A percentile compares a stretch with the other conserved stretches of the same genome.
Conservation (phyloP, 1,140 invertebrate genomes). For the Heliconius melpomene region DNA sequence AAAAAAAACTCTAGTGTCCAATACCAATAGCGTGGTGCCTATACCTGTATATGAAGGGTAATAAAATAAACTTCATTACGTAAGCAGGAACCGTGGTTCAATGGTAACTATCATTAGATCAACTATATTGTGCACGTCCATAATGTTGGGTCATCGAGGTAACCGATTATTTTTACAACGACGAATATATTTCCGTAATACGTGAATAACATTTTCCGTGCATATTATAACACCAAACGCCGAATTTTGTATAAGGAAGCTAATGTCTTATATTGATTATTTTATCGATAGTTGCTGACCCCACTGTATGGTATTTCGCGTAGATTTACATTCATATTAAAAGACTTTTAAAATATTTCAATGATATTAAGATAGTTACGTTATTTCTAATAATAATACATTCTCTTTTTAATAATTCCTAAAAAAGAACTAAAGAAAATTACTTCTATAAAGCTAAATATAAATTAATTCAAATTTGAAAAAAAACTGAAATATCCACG, state of each 20-base stretch:
- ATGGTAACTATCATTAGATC: background rate
- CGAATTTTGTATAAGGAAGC: background rate
- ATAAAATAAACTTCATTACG: background rate
- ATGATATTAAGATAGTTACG: background rate
- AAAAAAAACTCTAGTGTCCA: too few relatives aligned
- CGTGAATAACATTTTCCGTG: background rate
- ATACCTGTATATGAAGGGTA: background rate
- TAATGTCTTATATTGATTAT: background rate
- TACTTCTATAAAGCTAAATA: too few relatives aligned
- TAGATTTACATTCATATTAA: background rate
- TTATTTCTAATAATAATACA: too few relatives aligned
- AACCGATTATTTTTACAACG: background rate
- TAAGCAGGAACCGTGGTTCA: slow-evolving; percentile 12
- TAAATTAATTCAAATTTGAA: too few relatives aligned
- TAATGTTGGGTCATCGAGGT: background rate
- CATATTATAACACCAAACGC: background rate
- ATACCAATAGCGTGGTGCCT: background rate
- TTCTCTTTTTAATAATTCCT: too few relatives aligned
- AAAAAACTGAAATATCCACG: too few relatives aligned
- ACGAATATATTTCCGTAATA: slow-evolving; percentile 3
- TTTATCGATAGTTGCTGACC: background rate
- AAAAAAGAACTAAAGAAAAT: too few relatives aligned
- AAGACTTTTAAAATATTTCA: background rate
- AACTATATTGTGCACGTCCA: background rate
- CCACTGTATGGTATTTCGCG: background rate